Evolutionary conservation across 2,113 vertebrate genomes (phyloP), one percentile per base, ranked within the genome.

Genomic region (Nestor notabilis): DNA sequence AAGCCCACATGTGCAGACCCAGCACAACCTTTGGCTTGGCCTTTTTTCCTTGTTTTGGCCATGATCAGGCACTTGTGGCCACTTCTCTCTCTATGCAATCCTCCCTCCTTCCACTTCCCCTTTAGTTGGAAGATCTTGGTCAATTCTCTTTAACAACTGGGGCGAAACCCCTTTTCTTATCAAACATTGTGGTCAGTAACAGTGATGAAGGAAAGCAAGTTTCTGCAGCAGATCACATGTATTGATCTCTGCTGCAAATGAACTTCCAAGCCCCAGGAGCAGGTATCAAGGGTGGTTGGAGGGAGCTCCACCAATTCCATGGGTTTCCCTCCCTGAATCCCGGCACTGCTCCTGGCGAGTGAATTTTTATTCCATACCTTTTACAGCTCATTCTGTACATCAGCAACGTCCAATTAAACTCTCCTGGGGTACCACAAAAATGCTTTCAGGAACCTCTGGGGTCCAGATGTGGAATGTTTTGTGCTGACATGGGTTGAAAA

Each of bases 401-500:
- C 70, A 65, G 13, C 91, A 4, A 9, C 0, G 28, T 10, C 31
- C 86, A 49, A 80, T 90, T 80, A 71, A 83, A 81, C 61, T 94
- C 93, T 95, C 92, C 94, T 23, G 87, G 79, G 93, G 83, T 95
- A 78, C 95, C 92, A n/a, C 91, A 94, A 63, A 94, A 97, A 96
- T 50, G 94, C 95, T 97, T 93, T 84, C 95, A 90, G 91, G 96
- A 58, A 39, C 87, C 97, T 97, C 97, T 97, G 97, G 97, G 95
- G 72, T 64, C 97, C 97, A 97, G 97, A 97, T 97, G 97, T 97
- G 96, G 96, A 94, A 87, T 90, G 94, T 87, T 96, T 83, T 88
- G 87, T 64, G 96, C 92, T 68, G 69, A 84, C 93, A 78, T 4
- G 92, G 82, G 65, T 78, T 87, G 93, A 80, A 87, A 76, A 72